Base-by-base conservation (phyloP, 2,113 vertebrate species). In the Platichthys stellatus region DNA sequence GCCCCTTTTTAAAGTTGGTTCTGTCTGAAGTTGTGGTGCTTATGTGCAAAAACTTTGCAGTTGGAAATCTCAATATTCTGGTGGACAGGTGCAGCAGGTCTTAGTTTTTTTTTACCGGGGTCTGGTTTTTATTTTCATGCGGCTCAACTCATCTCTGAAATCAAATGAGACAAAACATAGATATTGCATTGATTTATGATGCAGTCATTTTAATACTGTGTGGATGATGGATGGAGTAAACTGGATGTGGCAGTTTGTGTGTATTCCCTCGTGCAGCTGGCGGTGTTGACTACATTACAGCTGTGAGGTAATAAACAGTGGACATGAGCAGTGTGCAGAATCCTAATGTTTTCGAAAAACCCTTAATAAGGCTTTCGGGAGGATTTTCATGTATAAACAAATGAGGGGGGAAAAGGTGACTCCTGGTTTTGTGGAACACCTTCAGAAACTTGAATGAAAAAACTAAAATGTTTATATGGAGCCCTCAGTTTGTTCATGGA, bases 151-250 rank as follows among this genome's bases (percentile, higher is more conserved):
- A 31, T 31, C 68, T 69, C 45, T 51, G 26, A 18, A 38, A 51
- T 76, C 26, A 57, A 24, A 24, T 8, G 14, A 24, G 58, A 80
- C 74, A 23, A 26, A 28, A 49, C 54, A 20, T n/a, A 54, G 31
- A 51, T 54, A 63, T 54, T n/a, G 35, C 21, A 40, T n/a, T 72
- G 71, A 73, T 73, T 76, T 70, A 59, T 53, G 59, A 23, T n/a
- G 18, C 51, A 59, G 38, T 40, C 40, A 18, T 12, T 59, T 74
- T 9, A 8, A 21, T 14, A 23, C 47, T 4, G 61, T 17, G 53
- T 3, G 26, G 15, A 35, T 79, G 78, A 83, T 77, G 10, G 60
- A 79, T 74, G 51, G 47, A 63, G 65, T 8, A 4, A 45, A 28
- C 54, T 31, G 24, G 20, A 49, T 12, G 15, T 43, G n/a, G 35